phyloP scores from a whole-genome alignment of 2,113 vertebrate genomes.

The Eptesicus fuscus region DNA sequence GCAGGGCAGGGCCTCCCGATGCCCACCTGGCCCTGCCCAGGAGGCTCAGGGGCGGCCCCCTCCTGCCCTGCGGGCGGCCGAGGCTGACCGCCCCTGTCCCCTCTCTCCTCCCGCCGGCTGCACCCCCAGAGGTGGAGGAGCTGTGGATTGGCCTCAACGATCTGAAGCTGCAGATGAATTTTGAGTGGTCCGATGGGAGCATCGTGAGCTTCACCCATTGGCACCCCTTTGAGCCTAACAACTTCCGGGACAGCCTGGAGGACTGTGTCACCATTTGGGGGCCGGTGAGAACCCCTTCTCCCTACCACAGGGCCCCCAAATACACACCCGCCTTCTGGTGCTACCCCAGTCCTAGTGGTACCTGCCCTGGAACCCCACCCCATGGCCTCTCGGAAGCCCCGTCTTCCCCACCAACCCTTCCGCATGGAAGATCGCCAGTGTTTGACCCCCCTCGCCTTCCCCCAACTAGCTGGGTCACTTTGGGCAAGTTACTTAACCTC shows the following conservation, averaged over 20 bases:
- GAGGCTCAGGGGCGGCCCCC: background rate
- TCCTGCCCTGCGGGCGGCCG: background rate
- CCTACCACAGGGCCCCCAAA: background rate
- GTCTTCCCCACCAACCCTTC: background rate
- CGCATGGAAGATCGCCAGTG: background rate
- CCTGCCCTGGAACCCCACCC: background rate
- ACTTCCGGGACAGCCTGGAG: constrained; percentile 94
- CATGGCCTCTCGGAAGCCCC: background rate
- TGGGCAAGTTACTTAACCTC: background rate
- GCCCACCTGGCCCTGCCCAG: background rate
- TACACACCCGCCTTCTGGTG: background rate
- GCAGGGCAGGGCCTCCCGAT: background rate
- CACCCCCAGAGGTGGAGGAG: constrained; percentile 90
- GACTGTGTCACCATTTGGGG: constrained; percentile 98
- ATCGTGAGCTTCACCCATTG: constrained; percentile 95
- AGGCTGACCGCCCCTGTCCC: background rate
- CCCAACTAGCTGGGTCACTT: background rate
- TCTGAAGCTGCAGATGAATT: constrained; percentile 95
- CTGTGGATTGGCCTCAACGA: constrained; percentile 98
- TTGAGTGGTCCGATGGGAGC: constrained; percentile 95
- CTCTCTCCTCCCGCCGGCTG: background rate
- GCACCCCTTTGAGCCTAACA: constrained; percentile 98
- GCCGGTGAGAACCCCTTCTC: constrained; percentile 84
- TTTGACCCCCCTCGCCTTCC: background rate
- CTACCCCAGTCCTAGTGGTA: background rate